Evolutionary conservation across 2,797 vertebrate species (phyloP).

Genomic region (Amblyopsis hoosieri): DNA sequence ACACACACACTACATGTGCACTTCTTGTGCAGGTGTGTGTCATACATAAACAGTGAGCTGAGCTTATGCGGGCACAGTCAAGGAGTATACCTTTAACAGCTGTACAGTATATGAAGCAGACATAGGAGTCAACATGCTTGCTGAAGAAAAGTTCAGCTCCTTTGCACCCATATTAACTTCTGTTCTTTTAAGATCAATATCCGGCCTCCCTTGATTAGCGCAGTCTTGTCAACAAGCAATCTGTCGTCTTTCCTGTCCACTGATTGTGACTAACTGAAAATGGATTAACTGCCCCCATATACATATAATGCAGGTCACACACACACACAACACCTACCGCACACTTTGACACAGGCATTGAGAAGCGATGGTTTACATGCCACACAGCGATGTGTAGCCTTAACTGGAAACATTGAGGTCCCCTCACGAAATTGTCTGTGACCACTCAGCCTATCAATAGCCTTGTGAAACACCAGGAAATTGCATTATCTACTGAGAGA

Average conservation of each 20-base stretch:
- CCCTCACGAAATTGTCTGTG: constrained; percentile 42
- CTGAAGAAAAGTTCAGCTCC: not conserved
- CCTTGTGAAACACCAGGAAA: constrained; percentile 45
- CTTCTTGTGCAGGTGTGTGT: no score
- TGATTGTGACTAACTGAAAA: constrained; percentile 17
- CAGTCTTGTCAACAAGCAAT: constrained; percentile 22
- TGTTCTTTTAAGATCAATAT: constrained; percentile 23
- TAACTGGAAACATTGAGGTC: constrained; percentile 38
- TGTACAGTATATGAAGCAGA: constrained; percentile 5
- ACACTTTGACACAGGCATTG: constrained; percentile 4
- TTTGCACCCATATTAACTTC: not conserved
- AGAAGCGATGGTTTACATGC: constrained; percentile 30
- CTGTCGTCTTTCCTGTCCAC: constrained; percentile 30
- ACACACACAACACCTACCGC: constrained; percentile 2
- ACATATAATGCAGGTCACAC: constrained; percentile 19
- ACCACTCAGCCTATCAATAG: constrained; percentile 39
- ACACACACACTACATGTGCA: no score
- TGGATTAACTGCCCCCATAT: constrained; percentile 29
- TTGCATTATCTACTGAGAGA: constrained; percentile 48
- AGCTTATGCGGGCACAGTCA: no score
- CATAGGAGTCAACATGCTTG: not conserved
- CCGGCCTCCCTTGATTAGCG: constrained; percentile 26
- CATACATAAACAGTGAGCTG: not conserved
- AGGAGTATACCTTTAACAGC: not conserved
- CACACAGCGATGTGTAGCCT: constrained; percentile 12